Conservation (phyloP, 2,113 vertebrate species). For the Junco hyemalis region DNA sequence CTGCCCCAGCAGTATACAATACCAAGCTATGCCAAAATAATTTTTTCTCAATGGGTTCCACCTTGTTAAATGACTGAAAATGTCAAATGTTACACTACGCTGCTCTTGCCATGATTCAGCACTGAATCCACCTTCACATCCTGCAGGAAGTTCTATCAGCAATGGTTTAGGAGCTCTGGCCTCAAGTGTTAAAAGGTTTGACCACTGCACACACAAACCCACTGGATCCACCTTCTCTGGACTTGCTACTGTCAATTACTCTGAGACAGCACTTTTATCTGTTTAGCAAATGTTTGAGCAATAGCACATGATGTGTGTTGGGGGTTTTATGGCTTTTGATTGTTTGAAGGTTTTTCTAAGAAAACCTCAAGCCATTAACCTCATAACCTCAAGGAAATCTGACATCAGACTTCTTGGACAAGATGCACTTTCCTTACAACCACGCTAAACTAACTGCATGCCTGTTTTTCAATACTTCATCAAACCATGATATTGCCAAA, state of each 20-base stretch:
- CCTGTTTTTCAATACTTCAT: not conserved
- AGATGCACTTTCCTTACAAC: not conserved
- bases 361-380: constrained; percentile 50
- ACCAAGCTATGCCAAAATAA: not conserved
- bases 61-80: not conserved
- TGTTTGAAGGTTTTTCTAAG: not conserved
- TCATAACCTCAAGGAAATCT: constrained; percentile 9
- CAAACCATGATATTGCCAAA: not conserved
- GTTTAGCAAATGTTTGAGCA: not conserved
- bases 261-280: not conserved
- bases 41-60: not conserved
- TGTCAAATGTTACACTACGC: not conserved
- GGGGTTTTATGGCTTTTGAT: not conserved
- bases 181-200: not conserved
- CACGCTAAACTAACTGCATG: not conserved
- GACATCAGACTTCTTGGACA: not conserved
- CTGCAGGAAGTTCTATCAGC: not conserved
- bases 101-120: not conserved
- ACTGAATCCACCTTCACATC: not conserved
- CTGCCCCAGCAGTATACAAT: not conserved
- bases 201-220: not conserved
- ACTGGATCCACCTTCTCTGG: not conserved
- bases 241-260: not conserved
- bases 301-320: not conserved
- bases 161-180: not conserved